Base-by-base conservation (phyloP, 2,797 vertebrate genomes). In the Spinus olivaceus region DNA sequence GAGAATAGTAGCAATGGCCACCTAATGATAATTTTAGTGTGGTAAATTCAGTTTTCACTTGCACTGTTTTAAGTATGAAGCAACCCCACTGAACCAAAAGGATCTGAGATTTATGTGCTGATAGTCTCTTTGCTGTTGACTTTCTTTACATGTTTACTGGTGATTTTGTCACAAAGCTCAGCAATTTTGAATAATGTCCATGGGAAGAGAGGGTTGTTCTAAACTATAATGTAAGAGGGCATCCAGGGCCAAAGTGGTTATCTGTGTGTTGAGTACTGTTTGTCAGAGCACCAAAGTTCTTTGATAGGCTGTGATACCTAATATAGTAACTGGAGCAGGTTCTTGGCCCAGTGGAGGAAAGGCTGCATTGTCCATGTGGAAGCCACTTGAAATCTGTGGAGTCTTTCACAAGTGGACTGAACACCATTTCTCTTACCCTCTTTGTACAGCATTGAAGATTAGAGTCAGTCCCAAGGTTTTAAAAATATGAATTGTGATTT, bases 291-390 rank as follows among this genome's bases (percentile, higher is more conserved):
- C 33, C 3, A 2, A 47, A 27, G 50, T 46, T 69, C 49, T 65
- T 1, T 49, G 63, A 44, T 5, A 39, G 67, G 21, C 1, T 1
- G 27, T 9, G 64, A 50, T 42, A 32, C 17, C 15, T 11, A 71
- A 53, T 60, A 35, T 6, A 90, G 53, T 23, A 88, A 53, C 19
- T 80, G n/a, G n/a, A 84, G 61, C 30, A 27, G 10, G 41, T 30
- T 60, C 24, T 49, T 69, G 77, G 59, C 70, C 66, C 18, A 2
- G 46, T 1, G 2, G 56, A 76, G 20, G 9, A n/a, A 57, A 37
- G 2, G 9, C 22, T 54, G 30, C 9, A 4, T 3, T 54, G 50
- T 7, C 0, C 13, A 1, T 6, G 20, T 27, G 3, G 10, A 39
- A 85, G 24, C 54, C n/a, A 14, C 53, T 73, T 78, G 39, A 88